These are phyloP conservation scores for Pantherophis alleghaniensis DNA, from an alignment of 2,797 vertebrate species.

Conservation along the genomic window DNA sequence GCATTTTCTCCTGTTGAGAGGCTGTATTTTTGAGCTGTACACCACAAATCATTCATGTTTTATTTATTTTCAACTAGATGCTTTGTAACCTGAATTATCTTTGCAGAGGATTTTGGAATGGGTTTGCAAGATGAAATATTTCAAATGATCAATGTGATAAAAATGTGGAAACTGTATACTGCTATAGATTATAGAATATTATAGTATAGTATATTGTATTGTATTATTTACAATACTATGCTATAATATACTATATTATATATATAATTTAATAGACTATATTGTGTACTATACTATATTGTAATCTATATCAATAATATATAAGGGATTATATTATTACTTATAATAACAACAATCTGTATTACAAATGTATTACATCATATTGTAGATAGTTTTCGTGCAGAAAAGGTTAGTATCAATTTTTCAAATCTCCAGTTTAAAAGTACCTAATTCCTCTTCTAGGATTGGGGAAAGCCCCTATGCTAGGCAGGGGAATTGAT, in stretches of 20 bases:
- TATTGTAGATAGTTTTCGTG: not conserved
- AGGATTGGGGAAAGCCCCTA: not conserved
- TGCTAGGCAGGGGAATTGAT: not conserved
- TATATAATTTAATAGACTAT: not conserved
- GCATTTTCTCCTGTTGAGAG: conserved; percentile 70
- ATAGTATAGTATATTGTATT: not conserved
- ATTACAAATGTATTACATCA: not conserved
- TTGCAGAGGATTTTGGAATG: not conserved
- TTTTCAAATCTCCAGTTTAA: not conserved
- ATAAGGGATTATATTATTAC: not conserved
- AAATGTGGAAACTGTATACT: not conserved
- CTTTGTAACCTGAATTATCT: conserved; percentile 55
- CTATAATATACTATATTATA: not conserved
- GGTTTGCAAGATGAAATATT: not conserved
- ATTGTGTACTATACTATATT: not conserved
- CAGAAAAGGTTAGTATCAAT: not conserved
- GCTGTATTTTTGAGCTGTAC: conserved; percentile 70
- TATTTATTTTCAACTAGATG: conserved; percentile 58
- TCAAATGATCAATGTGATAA: not conserved
- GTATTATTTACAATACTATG: not conserved
- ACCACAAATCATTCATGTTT: conserved; percentile 66
- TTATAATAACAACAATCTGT: not conserved
- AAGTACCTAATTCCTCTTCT: not conserved
- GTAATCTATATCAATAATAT: not conserved
- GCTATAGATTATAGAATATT: not conserved